Evolutionary conservation across 2,888 invertebrate genomes (phyloP), one percentile per base, ranked within the genome.

Genomic region (Nomada flava): DNA sequence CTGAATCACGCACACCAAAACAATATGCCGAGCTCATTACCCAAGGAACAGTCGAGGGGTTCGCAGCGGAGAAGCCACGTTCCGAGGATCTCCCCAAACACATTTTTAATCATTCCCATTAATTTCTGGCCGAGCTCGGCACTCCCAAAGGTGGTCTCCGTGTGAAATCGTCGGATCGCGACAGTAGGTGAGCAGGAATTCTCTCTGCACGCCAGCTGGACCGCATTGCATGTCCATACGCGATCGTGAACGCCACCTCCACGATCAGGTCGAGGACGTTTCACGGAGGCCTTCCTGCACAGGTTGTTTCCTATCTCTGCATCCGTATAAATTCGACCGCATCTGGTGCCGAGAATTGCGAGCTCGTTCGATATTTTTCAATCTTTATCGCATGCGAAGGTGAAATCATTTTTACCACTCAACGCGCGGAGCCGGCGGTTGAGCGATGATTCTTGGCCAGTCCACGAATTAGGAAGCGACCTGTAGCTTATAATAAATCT

Each of bases 101-200:
- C 36, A 7, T 36, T 36, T 13, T 2, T 15, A 13, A 47, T 11
- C 13, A 15, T 26, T 44, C 9, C 2, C 13, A 63, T 29, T 18
- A 29, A 44, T 59, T 26, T 18, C 26, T n/a, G 13, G n/a, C 23
- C 1, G 42, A 20, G 18, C 13, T 7, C 26, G 23, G 42, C n/a
- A 23, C 1, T 36, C 15, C 23, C n/a, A 13, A 26, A 9, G 18
- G 50, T 4, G n/a, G 44, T 29, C 36, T 13, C 20, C 44, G 47
- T 0, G 59, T 44, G 71, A 59, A 59, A 26, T 59, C 60, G 64
- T 53, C 18, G 57, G 23, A 75, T 52, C 69, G 73, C 73, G 80
- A 77, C 73, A 81, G 72, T 77, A 68, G 77, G 77, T 77, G 77
- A 81, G 23, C 80, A 77, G 63, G 77, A 68, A 57, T 71, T 77